phyloP scores from a whole-genome alignment of 2,888 invertebrate genomes.

The Chymomyza fuscimana region DNA sequence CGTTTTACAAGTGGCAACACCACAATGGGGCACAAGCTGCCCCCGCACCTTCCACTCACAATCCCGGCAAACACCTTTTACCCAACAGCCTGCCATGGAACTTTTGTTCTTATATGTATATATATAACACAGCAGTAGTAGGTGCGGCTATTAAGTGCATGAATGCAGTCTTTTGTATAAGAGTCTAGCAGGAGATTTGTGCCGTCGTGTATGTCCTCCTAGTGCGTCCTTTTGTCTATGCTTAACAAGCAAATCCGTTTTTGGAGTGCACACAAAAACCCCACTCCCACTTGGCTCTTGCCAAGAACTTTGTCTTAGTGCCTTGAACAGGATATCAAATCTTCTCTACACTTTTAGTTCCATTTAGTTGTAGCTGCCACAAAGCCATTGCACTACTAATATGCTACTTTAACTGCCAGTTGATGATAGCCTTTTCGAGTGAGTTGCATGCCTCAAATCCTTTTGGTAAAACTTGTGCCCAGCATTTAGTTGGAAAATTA shows the following conservation, averaged over 20 bases:
- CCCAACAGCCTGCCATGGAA: conserved; percentile 24
- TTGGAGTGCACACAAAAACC: conserved; percentile 40
- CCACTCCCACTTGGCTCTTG: conserved; percentile 19
- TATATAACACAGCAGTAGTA: conserved; percentile 53
- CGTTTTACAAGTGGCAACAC: conserved; percentile 30
- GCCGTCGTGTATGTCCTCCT: background rate
- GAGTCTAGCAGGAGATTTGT: conserved; percentile 29
- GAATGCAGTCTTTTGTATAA: conserved; percentile 50
- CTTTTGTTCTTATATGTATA: conserved; percentile 33
- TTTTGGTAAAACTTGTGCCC: background rate
- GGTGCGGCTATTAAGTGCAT: conserved; percentile 57
- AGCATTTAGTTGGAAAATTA: conserved; percentile 20
- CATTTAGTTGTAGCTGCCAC: conserved; percentile 27
- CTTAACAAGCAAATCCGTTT: conserved; percentile 68
- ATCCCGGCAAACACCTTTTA: background rate
- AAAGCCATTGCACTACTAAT: conserved; percentile 27
- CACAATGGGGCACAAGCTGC: conserved; percentile 1
- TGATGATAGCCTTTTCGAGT: conserved; percentile 30
- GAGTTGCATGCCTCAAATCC: background rate
- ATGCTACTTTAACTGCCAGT: conserved; percentile 29
- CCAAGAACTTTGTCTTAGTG: conserved; percentile 41
- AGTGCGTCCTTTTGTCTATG: conserved; percentile 15
- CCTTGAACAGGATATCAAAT: conserved; percentile 35
- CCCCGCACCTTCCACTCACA: conserved; percentile 21
- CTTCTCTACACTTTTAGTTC: background rate